These are phyloP conservation scores for Calameuta idolon DNA, from an alignment of 2,888 invertebrate species.

Conservation along the genomic window DNA sequence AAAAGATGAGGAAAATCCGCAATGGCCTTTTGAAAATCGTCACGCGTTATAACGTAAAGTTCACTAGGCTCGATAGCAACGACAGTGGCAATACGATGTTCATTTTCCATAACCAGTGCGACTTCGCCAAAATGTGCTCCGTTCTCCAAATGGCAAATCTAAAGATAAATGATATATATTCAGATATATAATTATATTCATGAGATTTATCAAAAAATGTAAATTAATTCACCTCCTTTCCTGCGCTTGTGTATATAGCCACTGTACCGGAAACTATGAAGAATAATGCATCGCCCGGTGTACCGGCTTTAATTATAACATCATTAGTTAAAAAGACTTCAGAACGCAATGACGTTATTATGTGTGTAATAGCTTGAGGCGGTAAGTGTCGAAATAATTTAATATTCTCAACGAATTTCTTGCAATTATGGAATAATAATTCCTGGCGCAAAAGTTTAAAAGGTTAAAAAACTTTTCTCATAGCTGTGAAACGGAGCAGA, in stretches of 20 bases:
- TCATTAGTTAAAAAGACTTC: constrained; percentile 65
- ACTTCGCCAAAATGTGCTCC: constrained; percentile 69
- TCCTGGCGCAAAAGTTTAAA: constrained; percentile 46
- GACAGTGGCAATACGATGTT: constrained; percentile 62
- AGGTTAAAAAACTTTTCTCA: not conserved
- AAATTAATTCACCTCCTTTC: constrained; percentile 59
- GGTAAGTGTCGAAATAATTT: constrained; percentile 63
- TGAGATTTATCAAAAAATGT: constrained; percentile 6
- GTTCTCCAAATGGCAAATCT: constrained; percentile 68
- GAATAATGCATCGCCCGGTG: constrained; percentile 59
- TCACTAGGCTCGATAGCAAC: constrained; percentile 68
- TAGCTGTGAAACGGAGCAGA: not conserved
- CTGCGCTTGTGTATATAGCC: constrained; percentile 63
- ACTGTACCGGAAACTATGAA: constrained; percentile 67
- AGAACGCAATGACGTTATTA: constrained; percentile 54
- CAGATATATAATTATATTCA: constrained; percentile 2
- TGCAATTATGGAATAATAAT: constrained; percentile 60
- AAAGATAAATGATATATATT: constrained; percentile 20
- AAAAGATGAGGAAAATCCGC: constrained; percentile 60
- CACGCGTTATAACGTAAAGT: constrained; percentile 59
- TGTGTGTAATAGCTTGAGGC: constrained; percentile 45
- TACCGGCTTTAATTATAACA: constrained; percentile 60
- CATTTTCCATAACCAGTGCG: constrained; percentile 64
- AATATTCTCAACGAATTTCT: constrained; percentile 58
- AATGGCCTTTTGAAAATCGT: constrained; percentile 62